Evolutionary conservation across 2,888 invertebrate species (phyloP), one percentile per base, ranked within the genome.

Genomic region (Phalera bucephala): DNA sequence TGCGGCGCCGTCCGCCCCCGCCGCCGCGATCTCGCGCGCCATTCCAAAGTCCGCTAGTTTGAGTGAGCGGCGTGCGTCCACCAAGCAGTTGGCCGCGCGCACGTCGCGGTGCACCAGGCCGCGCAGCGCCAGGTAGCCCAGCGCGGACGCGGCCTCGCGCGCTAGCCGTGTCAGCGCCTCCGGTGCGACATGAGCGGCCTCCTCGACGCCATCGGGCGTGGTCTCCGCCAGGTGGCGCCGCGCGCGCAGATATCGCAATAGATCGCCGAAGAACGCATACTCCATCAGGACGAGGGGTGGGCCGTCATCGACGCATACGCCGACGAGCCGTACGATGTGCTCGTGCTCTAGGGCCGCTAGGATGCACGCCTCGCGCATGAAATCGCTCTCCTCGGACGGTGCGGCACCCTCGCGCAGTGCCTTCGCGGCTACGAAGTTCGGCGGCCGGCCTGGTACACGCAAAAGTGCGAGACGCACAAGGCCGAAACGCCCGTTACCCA

Each of bases 201-300:
- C 86, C 1, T n/a, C 23, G 92, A 45, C 92, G 92, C 31, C 25
- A 11, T 19, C 20, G 20, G 13, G 4, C 3, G 91, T 40, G 90
- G 51, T 43, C 22, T 92, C 93, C 0, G 94, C 95, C 52, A 97
- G 89, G 73, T 95, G 94, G 12, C 97, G 91, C 33, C 97, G 72
- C 23, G 63, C 57, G 84, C 22, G 81, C 25, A 98, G 87, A 73
- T 94, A 98, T 0, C 94, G 95, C 71, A 95, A 95, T 53, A 98
- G 80, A 72, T 98, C 97, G 9, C 97, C 97, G 68, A 96, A 96
- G 3, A 96, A 88, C 92, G 97, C 96, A 58, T 95, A 96, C 74
- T 97, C 97, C 96, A 97, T 97, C 0, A 96, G 94, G 58, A 96
- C 94, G 5, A 96, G 93, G 0, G 96, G 96, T 45, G 96, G 95